Percentiles rank a stretch among this genome's conserved stretches.
Conservation (phyloP, 2,888 invertebrate species). For the Nomada ruficornis region DNA sequence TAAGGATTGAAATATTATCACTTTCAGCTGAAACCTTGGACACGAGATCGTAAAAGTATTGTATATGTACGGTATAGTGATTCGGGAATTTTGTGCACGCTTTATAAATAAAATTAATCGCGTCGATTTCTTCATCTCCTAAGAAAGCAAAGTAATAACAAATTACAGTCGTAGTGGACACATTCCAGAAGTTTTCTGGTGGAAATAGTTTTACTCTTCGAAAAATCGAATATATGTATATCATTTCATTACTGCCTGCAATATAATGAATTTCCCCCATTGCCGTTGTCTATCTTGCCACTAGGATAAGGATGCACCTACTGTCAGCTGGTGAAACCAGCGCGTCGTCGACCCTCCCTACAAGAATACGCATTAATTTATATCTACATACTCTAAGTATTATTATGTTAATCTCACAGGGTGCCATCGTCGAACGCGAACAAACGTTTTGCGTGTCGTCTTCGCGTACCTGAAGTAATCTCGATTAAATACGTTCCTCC, state of each 20-base stretch:
- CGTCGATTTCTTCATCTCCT: too few species aligned
- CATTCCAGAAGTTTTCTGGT: too few species aligned
- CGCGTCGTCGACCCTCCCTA: slow-evolving; percentile 77
- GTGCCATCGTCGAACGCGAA: slow-evolving; percentile 58
- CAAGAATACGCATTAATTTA: slow-evolving; percentile 84
- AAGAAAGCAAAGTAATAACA: too few species aligned
- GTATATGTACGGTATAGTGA: too few species aligned
- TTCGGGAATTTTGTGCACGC: too few species aligned
- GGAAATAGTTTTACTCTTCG: too few species aligned
- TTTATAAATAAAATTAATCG: too few species aligned
- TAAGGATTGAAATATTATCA: too few species aligned
- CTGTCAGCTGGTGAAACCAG: slow-evolving; percentile 68
- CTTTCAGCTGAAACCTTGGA: too few species aligned
- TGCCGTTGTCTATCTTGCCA: slow-evolving; percentile 27
- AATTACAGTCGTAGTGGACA: too few species aligned
- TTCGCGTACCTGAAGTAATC: slow-evolving; percentile 61
- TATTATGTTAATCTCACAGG: slow-evolving; percentile 81
- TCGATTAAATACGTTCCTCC: slow-evolving; percentile 76
- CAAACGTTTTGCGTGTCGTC: slow-evolving; percentile 72
- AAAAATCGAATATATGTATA: slow-evolving; percentile 22
- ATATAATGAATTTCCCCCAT: slow-evolving; percentile 18
- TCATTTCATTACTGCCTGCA: neutral
- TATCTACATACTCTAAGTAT: slow-evolving; percentile 82
- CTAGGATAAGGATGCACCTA: slow-evolving; percentile 71
- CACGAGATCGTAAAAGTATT: too few species aligned